Conservation (phyloP, 2,888 invertebrate genomes). For the Margaritifera margaritifera region DNA sequence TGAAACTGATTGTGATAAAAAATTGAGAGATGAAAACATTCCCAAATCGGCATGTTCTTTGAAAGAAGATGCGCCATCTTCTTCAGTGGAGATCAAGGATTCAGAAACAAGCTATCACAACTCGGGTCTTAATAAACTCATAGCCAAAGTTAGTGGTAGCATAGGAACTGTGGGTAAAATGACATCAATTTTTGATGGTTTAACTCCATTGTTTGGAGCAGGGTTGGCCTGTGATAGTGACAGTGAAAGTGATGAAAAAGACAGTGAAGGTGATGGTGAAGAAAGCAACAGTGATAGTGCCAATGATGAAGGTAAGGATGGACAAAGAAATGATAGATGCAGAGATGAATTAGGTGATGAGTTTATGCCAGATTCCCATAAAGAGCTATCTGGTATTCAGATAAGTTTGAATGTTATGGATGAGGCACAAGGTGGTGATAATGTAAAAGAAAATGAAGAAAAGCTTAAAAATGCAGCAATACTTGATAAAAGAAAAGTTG, state of each 20-base stretch:
- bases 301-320: background rate
- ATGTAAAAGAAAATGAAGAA: background rate
- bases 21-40: conserved; percentile 3
- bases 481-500: background rate
- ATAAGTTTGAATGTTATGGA: background rate
- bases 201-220: conserved; percentile 25
- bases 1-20: background rate
- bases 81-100: conserved; percentile 23
- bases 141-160: conserved; percentile 28
- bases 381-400: too few relatives aligned
- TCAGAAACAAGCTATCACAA: conserved; percentile 10
- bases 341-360: background rate
- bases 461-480: background rate
- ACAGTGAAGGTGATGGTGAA: conserved; percentile 24
- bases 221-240: conserved; percentile 19
- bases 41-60: background rate
- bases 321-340: background rate
- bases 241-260: conserved; percentile 7
- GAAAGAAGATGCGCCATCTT: background rate
- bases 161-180: conserved; percentile 15
- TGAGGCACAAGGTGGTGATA: background rate
- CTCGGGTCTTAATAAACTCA: conserved; percentile 20
- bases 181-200: conserved; percentile 3
- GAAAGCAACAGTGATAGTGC: conserved; percentile 27
- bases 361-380: background rate